Evolutionary conservation across 2,797 vertebrate species (phyloP).

Genomic region (Paratrypauchen microcephalus): DNA sequence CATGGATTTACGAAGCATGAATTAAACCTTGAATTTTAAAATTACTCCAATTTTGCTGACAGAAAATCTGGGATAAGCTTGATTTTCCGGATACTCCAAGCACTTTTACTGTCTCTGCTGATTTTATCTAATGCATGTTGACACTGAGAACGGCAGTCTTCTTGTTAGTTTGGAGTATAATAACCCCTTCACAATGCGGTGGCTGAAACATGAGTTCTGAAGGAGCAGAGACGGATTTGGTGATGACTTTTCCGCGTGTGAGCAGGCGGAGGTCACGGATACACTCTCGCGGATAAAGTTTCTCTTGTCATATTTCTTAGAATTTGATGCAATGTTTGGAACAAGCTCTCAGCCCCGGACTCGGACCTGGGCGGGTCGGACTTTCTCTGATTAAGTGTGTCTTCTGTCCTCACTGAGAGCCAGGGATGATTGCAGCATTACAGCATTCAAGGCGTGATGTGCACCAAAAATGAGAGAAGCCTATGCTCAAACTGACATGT

Average conservation of each 20-base stretch:
- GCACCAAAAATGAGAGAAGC: constrained; percentile 4
- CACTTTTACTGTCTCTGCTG: constrained; percentile 1
- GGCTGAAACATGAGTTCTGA: constrained; percentile 20
- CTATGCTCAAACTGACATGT: constrained; percentile 10
- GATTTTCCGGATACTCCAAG: neutral
- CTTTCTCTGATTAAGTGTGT: constrained; percentile 38
- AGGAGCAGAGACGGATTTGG: constrained; percentile 17
- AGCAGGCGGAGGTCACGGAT: constrained; percentile 47
- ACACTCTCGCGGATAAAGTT: constrained; percentile 45
- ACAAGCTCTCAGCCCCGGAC: constrained; percentile 47
- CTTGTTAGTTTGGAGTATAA: neutral
- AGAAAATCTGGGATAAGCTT: neutral
- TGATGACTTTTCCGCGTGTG: constrained; percentile 18
- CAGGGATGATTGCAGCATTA: constrained; percentile 63
- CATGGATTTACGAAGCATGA: neutral
- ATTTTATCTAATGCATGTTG: constrained; percentile 8
- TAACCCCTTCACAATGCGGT: constrained; percentile 2
- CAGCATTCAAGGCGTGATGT: constrained; percentile 49
- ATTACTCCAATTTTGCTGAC: neutral
- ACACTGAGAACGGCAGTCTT: constrained; percentile 4
- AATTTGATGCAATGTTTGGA: constrained; percentile 73
- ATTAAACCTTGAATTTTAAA: neutral
- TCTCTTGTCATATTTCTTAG: constrained; percentile 70
- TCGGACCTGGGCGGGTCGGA: constrained; percentile 56
- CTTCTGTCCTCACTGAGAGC: constrained; percentile 43